Percentiles rank a stretch among this genome's conserved stretches.
These are phyloP conservation scores for Drosophila sturtevanti DNA, from an alignment of 1,140 invertebrate genomes.

Conservation along the genomic window DNA sequence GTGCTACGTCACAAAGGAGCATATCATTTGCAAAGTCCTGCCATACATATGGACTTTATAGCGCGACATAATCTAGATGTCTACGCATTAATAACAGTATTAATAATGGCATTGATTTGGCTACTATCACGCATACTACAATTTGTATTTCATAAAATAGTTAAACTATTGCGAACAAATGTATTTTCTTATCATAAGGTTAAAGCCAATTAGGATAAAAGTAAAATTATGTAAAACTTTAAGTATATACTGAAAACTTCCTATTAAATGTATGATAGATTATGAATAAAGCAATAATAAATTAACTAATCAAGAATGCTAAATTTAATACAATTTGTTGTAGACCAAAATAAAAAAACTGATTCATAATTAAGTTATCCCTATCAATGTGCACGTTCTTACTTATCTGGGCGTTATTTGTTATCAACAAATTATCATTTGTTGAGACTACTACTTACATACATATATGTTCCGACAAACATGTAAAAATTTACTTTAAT, in stretches of 20 bases:
- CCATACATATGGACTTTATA: slow-evolving; percentile 76
- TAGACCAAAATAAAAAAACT: too few relatives aligned
- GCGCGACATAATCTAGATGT: slow-evolving; percentile 59
- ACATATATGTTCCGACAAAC: too few relatives aligned
- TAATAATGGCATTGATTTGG: background rate
- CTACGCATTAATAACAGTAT: slow-evolving; percentile 13
- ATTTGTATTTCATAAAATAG: slow-evolving; percentile 26
- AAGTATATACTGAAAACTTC: slow-evolving; percentile 12
- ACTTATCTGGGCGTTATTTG: too few relatives aligned
- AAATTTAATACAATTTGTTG: too few relatives aligned
- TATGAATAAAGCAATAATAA: background rate
- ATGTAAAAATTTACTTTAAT: too few relatives aligned
- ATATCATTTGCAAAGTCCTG: slow-evolving; percentile 55
- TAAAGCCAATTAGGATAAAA: background rate
- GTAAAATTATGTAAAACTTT: too few relatives aligned
- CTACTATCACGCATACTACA: background rate
- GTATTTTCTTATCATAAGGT: background rate
- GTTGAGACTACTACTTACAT: too few relatives aligned
- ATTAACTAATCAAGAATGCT: too few relatives aligned
- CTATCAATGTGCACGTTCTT: too few relatives aligned
- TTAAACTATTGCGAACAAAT: background rate
- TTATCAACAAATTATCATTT: too few relatives aligned
- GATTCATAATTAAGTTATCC: too few relatives aligned
- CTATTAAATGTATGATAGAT: background rate
- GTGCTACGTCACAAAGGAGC: slow-evolving; percentile 82